A percentile compares a stretch with the other conserved stretches of the same genome.
These are phyloP conservation scores for Pammene aurita DNA, from an alignment of 2,888 invertebrate genomes.

Conservation along the genomic window DNA sequence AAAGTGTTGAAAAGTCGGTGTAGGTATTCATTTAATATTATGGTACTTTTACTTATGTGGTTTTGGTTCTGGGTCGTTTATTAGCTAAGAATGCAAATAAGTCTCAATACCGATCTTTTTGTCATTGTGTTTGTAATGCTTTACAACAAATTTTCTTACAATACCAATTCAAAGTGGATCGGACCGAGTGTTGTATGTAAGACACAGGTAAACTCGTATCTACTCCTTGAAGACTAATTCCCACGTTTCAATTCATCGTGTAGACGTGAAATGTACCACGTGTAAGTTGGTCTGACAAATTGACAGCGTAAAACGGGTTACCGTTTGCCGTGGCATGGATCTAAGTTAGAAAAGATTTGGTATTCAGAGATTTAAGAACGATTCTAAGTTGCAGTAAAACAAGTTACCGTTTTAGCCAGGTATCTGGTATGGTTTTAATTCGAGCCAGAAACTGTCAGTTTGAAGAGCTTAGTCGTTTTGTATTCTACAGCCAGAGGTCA, in stretches of 20 bases:
- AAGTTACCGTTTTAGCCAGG: not conserved
- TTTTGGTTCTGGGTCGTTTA: too few species aligned
- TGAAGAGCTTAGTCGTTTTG: constrained; percentile 2
- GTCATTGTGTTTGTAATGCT: too few species aligned
- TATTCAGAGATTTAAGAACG: not conserved
- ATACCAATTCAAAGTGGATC: too few species aligned
- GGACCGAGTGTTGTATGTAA: too few species aligned
- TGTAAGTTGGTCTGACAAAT: not conserved
- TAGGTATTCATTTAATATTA: not conserved
- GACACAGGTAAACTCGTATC: too few species aligned
- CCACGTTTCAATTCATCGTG: not conserved
- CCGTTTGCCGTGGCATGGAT: not conserved
- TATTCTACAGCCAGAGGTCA: constrained; percentile 46
- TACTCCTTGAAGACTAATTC: not conserved
- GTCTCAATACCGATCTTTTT: too few species aligned
- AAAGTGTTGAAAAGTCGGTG: not conserved
- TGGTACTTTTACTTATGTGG: not conserved
- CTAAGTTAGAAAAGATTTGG: not conserved
- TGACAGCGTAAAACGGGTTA: constrained; percentile 3
- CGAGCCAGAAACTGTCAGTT: constrained; percentile 14
- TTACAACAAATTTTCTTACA: too few species aligned
- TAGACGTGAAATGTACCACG: constrained; percentile 1
- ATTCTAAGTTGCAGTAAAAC: not conserved
- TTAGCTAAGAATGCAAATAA: too few species aligned
- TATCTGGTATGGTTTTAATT: constrained; percentile 4